phyloP scores from a whole-genome alignment of 2,113 vertebrate genomes.

The Cyrtonyx montezumae region DNA sequence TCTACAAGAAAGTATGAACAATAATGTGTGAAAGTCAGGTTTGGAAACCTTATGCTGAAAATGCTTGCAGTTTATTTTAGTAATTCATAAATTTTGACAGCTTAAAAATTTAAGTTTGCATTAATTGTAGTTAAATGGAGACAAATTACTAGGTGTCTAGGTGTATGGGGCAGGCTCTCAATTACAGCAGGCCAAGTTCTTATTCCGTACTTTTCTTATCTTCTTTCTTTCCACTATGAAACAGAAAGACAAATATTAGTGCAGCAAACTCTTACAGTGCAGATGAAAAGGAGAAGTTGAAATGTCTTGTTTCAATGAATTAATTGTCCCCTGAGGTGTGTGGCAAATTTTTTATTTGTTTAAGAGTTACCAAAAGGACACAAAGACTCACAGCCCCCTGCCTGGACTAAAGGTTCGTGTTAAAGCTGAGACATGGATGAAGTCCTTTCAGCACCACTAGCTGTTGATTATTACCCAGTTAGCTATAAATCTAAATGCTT shows the following conservation, averaged over 20 bases:
- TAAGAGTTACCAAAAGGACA: slow-evolving; percentile 42
- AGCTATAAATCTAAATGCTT: slow-evolving; percentile 71
- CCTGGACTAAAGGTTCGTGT: slow-evolving; percentile 27
- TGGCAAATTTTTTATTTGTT: slow-evolving; percentile 51
- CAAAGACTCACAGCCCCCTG: slow-evolving; percentile 35
- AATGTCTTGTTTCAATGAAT: slow-evolving; percentile 41
- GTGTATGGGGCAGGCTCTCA: not conserved
- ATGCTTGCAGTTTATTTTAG: not conserved
- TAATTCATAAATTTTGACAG: not conserved
- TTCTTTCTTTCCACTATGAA: slow-evolving; percentile 30
- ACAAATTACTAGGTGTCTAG: not conserved
- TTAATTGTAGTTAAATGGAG: not conserved
- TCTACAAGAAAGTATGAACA: not conserved
- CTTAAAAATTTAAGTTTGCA: not conserved
- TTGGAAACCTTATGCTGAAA: not conserved
- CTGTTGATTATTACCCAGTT: slow-evolving; percentile 74
- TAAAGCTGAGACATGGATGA: slow-evolving; percentile 42
- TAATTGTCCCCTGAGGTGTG: slow-evolving; percentile 34
- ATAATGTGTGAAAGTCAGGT: not conserved
- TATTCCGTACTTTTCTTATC: not conserved
- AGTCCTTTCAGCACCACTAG: slow-evolving; percentile 45
- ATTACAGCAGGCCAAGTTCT: not conserved
- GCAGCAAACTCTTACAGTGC: slow-evolving; percentile 32
- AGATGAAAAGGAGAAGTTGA: slow-evolving; percentile 58
- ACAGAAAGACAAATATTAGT: slow-evolving; percentile 67